Base-by-base conservation (phyloP, 2,797 vertebrate genomes). In the Gila robusta region DNA sequence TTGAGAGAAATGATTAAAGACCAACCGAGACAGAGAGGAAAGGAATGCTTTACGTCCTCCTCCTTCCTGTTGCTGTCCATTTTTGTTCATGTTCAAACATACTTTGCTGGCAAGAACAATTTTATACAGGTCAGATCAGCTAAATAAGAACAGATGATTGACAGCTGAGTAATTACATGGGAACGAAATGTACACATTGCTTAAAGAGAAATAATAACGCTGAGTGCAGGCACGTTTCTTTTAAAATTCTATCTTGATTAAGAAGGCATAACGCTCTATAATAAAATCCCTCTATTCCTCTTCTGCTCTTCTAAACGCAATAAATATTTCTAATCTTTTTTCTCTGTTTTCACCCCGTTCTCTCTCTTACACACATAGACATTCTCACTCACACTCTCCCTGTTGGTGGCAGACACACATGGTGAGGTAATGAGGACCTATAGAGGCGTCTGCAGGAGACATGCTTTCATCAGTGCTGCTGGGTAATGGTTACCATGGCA, bases 401-500 rank as follows among this genome's bases (percentile, higher is more conserved):
- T 79, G 85, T 69, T 76, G 86, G 85, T 86, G 86, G 84, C 87
- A 87, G 86, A 81, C 84, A 56, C 88, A 89, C 82, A 84, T 47
- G 92, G 92, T 92, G 93, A 92, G 91, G 93, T 96, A 96, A 96
- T 95, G 94, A 95, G 93, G 90, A 91, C 91, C 83, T 90, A 91
- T 92, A 91, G 86, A 83, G 83, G 64, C 89, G 91, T 94, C 94
- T 91, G 92, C 94, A 91, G 92, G 95, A 95, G 93, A 93, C 91
- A 59, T 39, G 26, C 94, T 95, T 94, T 94, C 92, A 94, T 91
- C 94, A 92, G 89, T 92, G 92, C 90, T 87, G 89, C 90, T 89
- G 90, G 88, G 92, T 94, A 92, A 84, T 91, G 12, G 96, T 96
- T 94, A 94, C 95, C 95, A 95, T 96, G 93, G 95, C 92, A 91